Conservation (phyloP, 2,797 vertebrate species). For the Sebastes cheni region DNA sequence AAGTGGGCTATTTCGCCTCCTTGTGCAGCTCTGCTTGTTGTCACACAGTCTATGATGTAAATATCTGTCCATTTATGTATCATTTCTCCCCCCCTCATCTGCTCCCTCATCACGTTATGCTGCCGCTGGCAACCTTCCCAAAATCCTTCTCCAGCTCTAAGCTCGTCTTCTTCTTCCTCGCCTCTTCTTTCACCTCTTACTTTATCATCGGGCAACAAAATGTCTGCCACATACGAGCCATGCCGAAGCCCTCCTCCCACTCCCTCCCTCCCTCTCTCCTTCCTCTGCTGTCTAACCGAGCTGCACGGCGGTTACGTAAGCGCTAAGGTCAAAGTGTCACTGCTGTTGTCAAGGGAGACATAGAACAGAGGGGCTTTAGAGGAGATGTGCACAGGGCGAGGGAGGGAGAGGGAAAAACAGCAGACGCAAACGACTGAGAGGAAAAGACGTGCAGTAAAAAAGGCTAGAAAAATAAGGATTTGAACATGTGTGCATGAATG, state of each 20-base stretch:
- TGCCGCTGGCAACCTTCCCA: constrained; percentile 53
- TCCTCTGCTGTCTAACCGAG: constrained; percentile 46
- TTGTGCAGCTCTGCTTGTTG: constrained; percentile 28
- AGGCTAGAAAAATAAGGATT: neutral
- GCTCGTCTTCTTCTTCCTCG: constrained; percentile 12
- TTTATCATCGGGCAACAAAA: constrained; percentile 68
- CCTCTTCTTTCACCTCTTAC: constrained; percentile 42
- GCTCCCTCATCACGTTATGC: constrained; percentile 65
- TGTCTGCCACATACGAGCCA: constrained; percentile 63
- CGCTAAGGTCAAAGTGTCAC: constrained; percentile 81
- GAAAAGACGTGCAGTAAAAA: constrained; percentile 1
- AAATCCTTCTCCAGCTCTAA: constrained; percentile 27
- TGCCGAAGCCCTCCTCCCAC: constrained; percentile 24
- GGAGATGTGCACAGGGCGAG: constrained; percentile 41
- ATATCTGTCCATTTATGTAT: constrained; percentile 43
- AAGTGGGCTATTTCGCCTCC: neutral
- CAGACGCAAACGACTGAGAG: neutral
- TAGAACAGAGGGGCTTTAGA: constrained; percentile 68
- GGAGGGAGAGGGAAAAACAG: constrained; percentile 22
- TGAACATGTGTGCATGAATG: constrained; percentile 5
- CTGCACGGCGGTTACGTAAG: constrained; percentile 74
- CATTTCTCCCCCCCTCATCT: constrained; percentile 36
- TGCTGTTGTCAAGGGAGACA: constrained; percentile 80
- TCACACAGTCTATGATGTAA: constrained; percentile 32
- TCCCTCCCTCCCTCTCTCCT: constrained; percentile 2